These are phyloP conservation scores for Bucorvus abyssinicus DNA, from an alignment of 2,797 vertebrate species.

Conservation along the genomic window DNA sequence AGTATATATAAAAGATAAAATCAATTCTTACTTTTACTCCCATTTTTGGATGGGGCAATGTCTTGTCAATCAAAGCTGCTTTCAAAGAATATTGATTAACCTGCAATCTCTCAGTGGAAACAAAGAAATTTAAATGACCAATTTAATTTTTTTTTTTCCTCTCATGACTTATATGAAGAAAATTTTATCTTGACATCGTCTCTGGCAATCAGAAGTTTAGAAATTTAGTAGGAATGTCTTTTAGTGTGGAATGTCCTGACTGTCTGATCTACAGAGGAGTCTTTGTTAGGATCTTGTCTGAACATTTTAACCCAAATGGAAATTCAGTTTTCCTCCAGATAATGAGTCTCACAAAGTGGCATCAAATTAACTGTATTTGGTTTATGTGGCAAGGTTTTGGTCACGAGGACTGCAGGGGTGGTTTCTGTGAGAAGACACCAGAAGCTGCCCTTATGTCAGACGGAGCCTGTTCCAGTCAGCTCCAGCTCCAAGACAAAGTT, in stretches of 20 bases:
- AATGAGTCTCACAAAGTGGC: accelerated
- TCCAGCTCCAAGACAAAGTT: background rate
- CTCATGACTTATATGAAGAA: background rate
- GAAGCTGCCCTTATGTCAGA: background rate
- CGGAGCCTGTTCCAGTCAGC: background rate
- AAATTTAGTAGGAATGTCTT: background rate
- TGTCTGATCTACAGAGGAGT: background rate
- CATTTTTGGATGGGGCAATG: background rate
- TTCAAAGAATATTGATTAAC: background rate
- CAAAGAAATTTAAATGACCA: background rate
- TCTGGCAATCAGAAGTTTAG: background rate
- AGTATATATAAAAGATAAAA: background rate
- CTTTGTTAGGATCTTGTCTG: background rate
- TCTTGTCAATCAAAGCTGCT: background rate
- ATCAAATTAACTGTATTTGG: background rate
- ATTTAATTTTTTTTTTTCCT: background rate
- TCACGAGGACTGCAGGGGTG: background rate
- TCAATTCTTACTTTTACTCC: background rate
- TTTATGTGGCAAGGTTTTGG: background rate
- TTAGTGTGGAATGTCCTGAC: background rate
- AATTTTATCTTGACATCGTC: background rate
- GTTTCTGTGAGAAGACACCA: background rate
- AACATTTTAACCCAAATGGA: background rate
- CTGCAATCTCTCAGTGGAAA: background rate
- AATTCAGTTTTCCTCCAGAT: background rate